Base-by-base conservation (phyloP, 2,888 invertebrate genomes). In the Mythimna albipuncta region DNA sequence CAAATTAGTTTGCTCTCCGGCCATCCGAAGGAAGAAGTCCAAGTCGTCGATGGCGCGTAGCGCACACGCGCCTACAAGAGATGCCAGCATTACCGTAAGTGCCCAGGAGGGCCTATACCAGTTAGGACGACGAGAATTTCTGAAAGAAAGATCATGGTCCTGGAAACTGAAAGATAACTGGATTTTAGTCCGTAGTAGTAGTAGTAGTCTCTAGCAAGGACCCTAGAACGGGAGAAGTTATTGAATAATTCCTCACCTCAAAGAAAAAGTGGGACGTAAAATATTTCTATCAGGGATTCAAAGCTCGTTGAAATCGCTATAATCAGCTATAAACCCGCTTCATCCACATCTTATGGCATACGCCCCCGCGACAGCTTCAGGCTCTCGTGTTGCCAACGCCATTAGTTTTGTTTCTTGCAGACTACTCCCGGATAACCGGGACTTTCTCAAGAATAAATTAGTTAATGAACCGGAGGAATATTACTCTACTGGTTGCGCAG, bases 321-420 rank as follows among this genome's bases (percentile, higher is more conserved):
- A n/a, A 16, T 21, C 19, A 9, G n/a, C n/a, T n/a, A 44, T 64
- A 47, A 79, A 19, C 10, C 62, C 85, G 73, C 79, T 79, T 13
- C 62, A 85, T 86, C 88, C 76, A 55, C 55, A 72, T 80, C 87
- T 69, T 79, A 70, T 84, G 70, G 71, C 83, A 82, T 86, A 76
- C 62, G 69, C 84, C 86, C 64, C 65, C 70, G 69, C 81, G 79
- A 66, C 77, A 78, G 79, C 84, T 80, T 71, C 84, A 82, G 82
- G 91, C 89, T 92, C 94, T 95, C 95, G 91, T 92, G 95, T 95
- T 94, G 90, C 94, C 90, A 85, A 89, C 91, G 92, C 94, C 94
- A 96, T 96, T 95, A 95, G 95, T 95, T 95, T 93, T 92, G 94
- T 95, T 94, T 94, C 95, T 94, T 93, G 93, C 91, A 90, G 93